A percentile compares a stretch with the other conserved stretches of the same genome.
phyloP scores from a whole-genome alignment of 1,140 invertebrate species.

The Spodoptera frugiperda region DNA sequence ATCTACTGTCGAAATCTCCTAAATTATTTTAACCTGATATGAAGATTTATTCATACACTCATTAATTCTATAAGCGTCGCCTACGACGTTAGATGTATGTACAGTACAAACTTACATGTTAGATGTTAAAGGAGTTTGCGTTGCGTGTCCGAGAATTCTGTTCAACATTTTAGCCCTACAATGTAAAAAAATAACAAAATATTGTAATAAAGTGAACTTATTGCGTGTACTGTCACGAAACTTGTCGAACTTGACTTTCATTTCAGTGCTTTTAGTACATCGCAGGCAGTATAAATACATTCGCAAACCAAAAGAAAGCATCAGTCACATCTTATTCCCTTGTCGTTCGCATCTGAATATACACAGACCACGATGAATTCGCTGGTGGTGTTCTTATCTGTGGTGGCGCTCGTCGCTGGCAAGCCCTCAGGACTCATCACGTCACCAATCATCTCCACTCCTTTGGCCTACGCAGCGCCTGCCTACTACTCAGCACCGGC shows the following conservation, averaged over 20 bases:
- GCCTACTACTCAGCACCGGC: slow-evolving; percentile 54
- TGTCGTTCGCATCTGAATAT: slow-evolving; percentile 73
- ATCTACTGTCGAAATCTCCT: too few relatives aligned
- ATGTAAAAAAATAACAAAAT: slow-evolving; percentile 12
- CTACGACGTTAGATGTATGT: too few relatives aligned
- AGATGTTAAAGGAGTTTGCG: too few relatives aligned
- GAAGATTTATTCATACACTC: too few relatives aligned
- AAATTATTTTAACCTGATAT: too few relatives aligned
- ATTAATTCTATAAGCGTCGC: too few relatives aligned
- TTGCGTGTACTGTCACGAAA: slow-evolving; percentile 36
- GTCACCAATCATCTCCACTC: slow-evolving; percentile 54
- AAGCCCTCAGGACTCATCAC: slow-evolving; percentile 68
- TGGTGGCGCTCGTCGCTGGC: slow-evolving; percentile 83
- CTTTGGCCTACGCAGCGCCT: slow-evolving; percentile 52
- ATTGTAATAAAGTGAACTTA: slow-evolving; percentile 36
- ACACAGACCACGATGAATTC: slow-evolving; percentile 85
- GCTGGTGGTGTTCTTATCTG: slow-evolving; percentile 87
- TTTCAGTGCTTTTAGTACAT: slow-evolving; percentile 62
- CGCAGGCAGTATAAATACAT: slow-evolving; percentile 75
- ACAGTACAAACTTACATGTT: too few relatives aligned
- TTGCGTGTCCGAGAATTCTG: not conserved
- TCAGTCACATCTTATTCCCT: slow-evolving; percentile 70
- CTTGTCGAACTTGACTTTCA: slow-evolving; percentile 80
- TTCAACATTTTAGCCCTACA: not conserved
- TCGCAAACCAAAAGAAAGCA: slow-evolving; percentile 70